Conservation (phyloP, 2,797 vertebrate genomes). For the Scyliorhinus canicula region DNA sequence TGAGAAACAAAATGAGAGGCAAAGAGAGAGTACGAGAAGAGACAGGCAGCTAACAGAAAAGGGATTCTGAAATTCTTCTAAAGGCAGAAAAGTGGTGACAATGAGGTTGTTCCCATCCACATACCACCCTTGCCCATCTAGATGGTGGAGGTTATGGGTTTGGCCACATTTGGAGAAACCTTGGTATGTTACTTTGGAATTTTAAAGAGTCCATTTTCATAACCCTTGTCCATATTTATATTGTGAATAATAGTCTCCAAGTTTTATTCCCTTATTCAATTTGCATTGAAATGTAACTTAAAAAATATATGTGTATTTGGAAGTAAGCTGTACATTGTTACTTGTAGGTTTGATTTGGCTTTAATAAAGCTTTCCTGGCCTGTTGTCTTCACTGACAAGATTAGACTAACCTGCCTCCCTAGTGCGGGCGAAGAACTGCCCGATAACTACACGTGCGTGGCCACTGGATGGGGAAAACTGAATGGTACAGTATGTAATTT, state of each 20-base stretch:
- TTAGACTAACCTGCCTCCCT: conserved; percentile 27
- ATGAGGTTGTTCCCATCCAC: background rate
- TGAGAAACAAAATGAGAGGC: background rate
- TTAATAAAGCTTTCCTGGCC: conserved; percentile 35
- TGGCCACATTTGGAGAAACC: background rate
- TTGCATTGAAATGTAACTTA: background rate
- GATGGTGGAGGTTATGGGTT: background rate
- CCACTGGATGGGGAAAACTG: conserved; percentile 33
- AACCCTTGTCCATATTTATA: background rate
- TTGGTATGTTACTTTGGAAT: background rate
- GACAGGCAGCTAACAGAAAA: background rate
- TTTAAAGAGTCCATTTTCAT: background rate
- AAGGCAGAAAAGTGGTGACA: background rate
- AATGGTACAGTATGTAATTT: conserved; percentile 38
- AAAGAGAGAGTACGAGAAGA: background rate
- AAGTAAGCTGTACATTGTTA: background rate
- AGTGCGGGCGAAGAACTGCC: background rate
- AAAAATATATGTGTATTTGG: background rate
- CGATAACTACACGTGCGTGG: background rate
- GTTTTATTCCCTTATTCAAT: background rate
- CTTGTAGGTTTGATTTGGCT: conserved; percentile 33
- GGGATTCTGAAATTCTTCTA: background rate
- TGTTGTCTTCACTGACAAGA: conserved; percentile 31
- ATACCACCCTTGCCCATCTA: background rate
- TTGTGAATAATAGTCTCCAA: background rate